Conservation (phyloP, 2,797 vertebrate genomes). For the Coccyzus lansbergi region DNA sequence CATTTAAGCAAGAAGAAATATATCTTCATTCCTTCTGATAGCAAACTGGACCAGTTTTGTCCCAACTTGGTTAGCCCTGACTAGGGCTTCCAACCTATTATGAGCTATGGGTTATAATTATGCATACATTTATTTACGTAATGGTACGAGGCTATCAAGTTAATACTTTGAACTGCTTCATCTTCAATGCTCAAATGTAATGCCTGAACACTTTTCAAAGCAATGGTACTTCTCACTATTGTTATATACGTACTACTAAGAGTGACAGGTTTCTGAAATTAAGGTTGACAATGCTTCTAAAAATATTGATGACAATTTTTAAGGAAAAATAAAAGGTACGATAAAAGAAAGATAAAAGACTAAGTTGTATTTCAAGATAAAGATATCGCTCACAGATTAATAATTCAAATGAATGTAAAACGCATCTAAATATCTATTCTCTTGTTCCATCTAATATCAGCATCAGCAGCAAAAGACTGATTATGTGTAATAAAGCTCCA, state of each 20-base stretch:
- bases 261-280: neutral
- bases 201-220: neutral
- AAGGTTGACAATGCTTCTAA: neutral
- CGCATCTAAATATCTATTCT: neutral
- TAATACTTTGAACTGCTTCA: neutral
- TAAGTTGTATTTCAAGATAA: neutral
- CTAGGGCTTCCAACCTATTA: neutral
- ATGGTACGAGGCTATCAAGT: neutral
- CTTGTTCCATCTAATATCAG: neutral
- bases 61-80: neutral
- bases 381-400: neutral
- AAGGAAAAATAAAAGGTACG: neutral
- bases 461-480: neutral
- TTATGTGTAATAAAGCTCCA: neutral
- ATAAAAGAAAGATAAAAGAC: neutral
- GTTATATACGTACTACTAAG: neutral
- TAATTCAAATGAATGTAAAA: conserved; percentile 5
- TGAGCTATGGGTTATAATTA: neutral
- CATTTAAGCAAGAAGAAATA: neutral
- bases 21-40: neutral
- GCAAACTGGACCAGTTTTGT: neutral
- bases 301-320: neutral
- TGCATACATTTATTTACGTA: neutral
- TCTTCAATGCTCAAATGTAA: neutral
- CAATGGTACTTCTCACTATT: neutral